Evolutionary conservation across 1,140 invertebrate species (phyloP).

Genomic region (Euglossa dilemma): DNA sequence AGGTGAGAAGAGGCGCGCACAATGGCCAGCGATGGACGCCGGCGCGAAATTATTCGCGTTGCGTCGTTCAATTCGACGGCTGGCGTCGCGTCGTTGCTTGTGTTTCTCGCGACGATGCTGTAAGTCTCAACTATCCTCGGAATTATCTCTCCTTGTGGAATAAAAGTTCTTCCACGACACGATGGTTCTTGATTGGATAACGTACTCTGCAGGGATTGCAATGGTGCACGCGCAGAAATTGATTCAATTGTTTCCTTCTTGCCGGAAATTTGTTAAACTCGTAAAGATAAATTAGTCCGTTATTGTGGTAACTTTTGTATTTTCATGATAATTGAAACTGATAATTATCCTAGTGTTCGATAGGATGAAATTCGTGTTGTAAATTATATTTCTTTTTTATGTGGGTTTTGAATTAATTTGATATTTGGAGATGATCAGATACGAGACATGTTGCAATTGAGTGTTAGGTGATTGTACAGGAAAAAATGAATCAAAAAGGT

Average conservation of each 20-base stretch:
- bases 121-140: conserved; percentile 8
- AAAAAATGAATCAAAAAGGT: too few relatives aligned
- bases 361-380: too few relatives aligned
- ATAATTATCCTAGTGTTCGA: too few relatives aligned
- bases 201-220: conserved; percentile 13
- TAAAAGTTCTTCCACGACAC: not conserved
- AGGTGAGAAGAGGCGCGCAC: conserved; percentile 9
- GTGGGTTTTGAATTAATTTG: too few relatives aligned
- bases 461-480: too few relatives aligned
- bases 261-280: not conserved
- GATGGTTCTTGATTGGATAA: conserved; percentile 7
- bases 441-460: too few relatives aligned
- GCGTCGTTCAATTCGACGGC: not conserved
- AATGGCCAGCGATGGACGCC: not conserved
- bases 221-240: not conserved
- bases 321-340: too few relatives aligned
- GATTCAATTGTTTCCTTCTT: not conserved
- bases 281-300: too few relatives aligned
- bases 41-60: not conserved
- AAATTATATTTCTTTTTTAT: too few relatives aligned
- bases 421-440: too few relatives aligned
- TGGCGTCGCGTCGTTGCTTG: not conserved
- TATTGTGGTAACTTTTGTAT: too few relatives aligned
- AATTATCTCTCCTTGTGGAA: conserved; percentile 10
- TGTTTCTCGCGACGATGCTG: not conserved